Percentiles rank a stretch among this genome's conserved stretches.
These are phyloP conservation scores for Tinamus major DNA, from an alignment of 2,797 vertebrate genomes.

Conservation along the genomic window DNA sequence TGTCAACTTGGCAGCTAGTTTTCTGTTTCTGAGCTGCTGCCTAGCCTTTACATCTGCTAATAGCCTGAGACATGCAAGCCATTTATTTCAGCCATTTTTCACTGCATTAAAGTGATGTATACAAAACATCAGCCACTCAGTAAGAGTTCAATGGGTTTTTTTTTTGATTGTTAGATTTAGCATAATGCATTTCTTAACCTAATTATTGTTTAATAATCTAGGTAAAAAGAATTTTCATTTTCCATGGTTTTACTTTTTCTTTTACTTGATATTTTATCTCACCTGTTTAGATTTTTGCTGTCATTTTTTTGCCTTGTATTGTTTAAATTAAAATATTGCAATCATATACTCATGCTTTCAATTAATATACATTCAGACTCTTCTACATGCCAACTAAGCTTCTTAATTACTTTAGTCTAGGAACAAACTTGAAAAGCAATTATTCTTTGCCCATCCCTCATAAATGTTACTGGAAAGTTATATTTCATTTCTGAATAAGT, in stretches of 20 bases:
- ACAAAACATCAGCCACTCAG: not conserved
- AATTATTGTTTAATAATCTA: not conserved
- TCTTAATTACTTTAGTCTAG: not conserved
- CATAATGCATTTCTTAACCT: not conserved
- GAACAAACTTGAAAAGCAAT: not conserved
- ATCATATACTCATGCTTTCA: not conserved
- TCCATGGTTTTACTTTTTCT: not conserved
- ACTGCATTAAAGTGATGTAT: not conserved
- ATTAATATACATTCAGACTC: not conserved
- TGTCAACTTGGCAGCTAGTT: not conserved
- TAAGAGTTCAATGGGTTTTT: accelerated
- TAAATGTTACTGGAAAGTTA: not conserved
- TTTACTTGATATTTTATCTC: not conserved
- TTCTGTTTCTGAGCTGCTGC: not conserved
- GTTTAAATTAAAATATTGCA: not conserved
- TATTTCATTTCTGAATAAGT: not conserved
- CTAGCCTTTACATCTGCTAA: not conserved
- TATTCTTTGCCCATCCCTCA: not conserved
- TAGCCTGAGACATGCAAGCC: not conserved
- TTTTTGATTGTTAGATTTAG: accelerated
- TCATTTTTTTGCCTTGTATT: not conserved
- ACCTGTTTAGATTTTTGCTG: not conserved
- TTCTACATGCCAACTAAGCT: not conserved
- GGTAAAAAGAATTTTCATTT: not conserved
- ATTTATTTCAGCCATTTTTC: not conserved